Conservation (phyloP, 2,888 invertebrate species). For the Zeuzera pyrina region DNA sequence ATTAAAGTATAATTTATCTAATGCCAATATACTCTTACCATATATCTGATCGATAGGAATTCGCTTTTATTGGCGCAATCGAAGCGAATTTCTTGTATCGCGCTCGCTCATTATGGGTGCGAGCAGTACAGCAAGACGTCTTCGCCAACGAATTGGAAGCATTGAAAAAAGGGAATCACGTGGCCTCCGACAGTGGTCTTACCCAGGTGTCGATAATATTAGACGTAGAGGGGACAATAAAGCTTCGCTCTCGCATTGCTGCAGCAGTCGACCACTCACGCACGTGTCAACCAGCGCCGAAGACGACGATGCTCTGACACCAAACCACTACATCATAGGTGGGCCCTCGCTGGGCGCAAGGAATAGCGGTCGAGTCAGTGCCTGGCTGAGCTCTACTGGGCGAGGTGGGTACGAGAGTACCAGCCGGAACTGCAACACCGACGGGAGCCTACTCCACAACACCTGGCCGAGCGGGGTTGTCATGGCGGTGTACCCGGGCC, state of each 20-base stretch:
- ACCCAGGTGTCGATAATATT: background rate
- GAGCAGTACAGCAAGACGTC: too few relatives aligned
- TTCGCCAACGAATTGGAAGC: too few relatives aligned
- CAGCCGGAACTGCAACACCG: conserved; percentile 1
- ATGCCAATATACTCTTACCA: too few relatives aligned
- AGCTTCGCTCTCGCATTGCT: background rate
- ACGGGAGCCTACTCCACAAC: too few relatives aligned
- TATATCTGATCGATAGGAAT: too few relatives aligned
- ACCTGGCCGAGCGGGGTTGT: too few relatives aligned
- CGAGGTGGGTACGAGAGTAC: conserved; percentile 2
- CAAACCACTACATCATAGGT: conserved; percentile 20
- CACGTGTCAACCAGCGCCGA: conserved; percentile 11
- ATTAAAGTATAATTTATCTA: too few relatives aligned
- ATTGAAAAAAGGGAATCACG: background rate
- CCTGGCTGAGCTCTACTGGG: conserved; percentile 1
- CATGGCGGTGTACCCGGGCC: too few relatives aligned
- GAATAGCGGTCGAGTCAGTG: background rate
- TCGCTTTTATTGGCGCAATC: too few relatives aligned
- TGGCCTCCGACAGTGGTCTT: background rate
- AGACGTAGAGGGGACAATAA: background rate
- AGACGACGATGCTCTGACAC: conserved; percentile 20
- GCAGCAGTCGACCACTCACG: conserved; percentile 27
- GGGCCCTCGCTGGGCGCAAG: conserved; percentile 1
- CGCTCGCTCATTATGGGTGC: too few relatives aligned
- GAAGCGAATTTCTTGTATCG: too few relatives aligned